Evolutionary conservation across 2,113 vertebrate genomes (phyloP).

Genomic region (Girardinichthys multiradiatus): DNA sequence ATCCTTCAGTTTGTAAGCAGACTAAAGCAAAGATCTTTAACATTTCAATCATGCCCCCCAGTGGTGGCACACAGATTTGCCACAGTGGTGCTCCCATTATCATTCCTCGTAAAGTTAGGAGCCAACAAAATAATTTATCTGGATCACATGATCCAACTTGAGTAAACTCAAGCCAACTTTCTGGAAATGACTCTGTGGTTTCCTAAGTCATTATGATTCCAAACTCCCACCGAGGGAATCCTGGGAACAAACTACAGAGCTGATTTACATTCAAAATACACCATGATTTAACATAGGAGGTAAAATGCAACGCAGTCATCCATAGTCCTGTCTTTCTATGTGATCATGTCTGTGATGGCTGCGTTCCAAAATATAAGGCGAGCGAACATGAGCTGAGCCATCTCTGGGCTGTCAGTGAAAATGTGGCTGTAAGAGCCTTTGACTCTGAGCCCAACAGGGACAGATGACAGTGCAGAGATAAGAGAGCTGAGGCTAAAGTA

Average conservation of each 20-base stretch:
- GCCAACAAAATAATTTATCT: neutral
- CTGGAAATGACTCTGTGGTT: neutral
- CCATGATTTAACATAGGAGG: no score
- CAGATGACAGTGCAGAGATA: conserved; percentile 38
- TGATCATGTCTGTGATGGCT: conserved; percentile 2
- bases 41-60: conserved; percentile 40
- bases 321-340: conserved; percentile 4
- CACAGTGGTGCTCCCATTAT: neutral
- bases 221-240: neutral
- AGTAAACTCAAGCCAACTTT: neutral
- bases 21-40: conserved; percentile 2
- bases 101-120: neutral
- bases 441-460: conserved; percentile 36
- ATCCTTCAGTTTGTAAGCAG: conserved; percentile 3
- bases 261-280: neutral
- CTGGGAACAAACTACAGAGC: neutral
- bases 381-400: conserved; percentile 23
- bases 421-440: conserved; percentile 21
- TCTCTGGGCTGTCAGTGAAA: conserved; percentile 16
- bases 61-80: conserved; percentile 41
- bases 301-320: conserved; percentile 2
- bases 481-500: conserved; percentile 1
- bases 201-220: neutral
- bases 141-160: neutral
- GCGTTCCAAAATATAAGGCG: conserved; percentile 28